Evolutionary conservation across 2,797 vertebrate genomes (phyloP), one percentile per base, ranked within the genome.

Genomic region (Selene dorsalis): DNA sequence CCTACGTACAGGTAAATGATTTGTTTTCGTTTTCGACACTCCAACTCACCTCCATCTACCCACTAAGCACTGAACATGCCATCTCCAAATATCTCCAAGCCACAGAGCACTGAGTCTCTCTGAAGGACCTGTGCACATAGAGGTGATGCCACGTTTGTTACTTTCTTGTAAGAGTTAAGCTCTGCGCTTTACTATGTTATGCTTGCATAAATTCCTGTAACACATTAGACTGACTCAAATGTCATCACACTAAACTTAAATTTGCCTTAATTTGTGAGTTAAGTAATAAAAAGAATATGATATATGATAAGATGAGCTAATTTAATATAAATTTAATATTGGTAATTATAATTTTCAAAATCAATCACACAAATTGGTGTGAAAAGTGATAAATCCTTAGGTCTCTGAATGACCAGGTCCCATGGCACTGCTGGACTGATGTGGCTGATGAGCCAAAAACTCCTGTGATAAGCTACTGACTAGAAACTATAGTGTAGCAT

Each of bases 1-100:
- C 70, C 72, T 43, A 64, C 43, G 17, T 60, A 68, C 55, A 68
- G 79, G 68, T 77, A 79, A 78, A 80, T 76, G 69, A 80, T 80
- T 86, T 78, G 63, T 79, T 84, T 39, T 35, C 32, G 32, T 63
- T 65, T 75, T 41, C 52, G 56, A 77, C 43, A 45, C 71, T 61
- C 26, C 38, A 39, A 18, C 43, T 71, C 55, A 73, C 56, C 70
- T 63, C 26, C 69, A 48, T 83, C 41, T 12, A 57, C 18, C 22
- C 2, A 22, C 4, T 0, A 20, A 26, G n/a, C 58, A 20, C 2
- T 4, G 39, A 57, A 60, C 0, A 48, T 6, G 20, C 8, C 6
- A 3, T 2, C 3, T 22, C 0, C 13, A 3, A 39, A 22, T 43
- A 57, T 30, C 26, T 35, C 32, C 32, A 35, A 35, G 32, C 32